Base-by-base conservation (phyloP, 2,113 vertebrate genomes). In the Vireo altiloquus region DNA sequence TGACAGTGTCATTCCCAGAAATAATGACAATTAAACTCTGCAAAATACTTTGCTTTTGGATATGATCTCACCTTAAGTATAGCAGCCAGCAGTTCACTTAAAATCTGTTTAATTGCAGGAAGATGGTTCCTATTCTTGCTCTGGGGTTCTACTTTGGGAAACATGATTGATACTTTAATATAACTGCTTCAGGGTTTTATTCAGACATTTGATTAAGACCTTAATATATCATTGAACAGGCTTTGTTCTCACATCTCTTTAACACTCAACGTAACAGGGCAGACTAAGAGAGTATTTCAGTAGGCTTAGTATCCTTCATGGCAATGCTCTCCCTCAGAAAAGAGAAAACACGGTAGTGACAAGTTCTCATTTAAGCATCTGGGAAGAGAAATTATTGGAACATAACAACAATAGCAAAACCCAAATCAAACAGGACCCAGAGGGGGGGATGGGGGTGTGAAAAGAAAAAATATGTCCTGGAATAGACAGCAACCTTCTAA, bases 401-500 rank as follows among this genome's bases (percentile, higher is more conserved):
- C 59, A 46, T 35, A 86, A 60, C 19, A 80, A 68, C 7, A 60
- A 9, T 23, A 66, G 47, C 18, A 80, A 37, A 31, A 27, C 33
- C 63, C 33, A 46, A 60, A 77, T 33, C 27, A 78, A 69, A 77
- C 37, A 33, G 46, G 54, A 52, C 27, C 31, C 25, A 25, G 27
- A 0, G 0, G 28, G 1, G 52, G 25, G 6, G 6, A 5, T 0
- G 2, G 4, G 8, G 6, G 2, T 31, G 27, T 46, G 30, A 7
- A 60, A 83, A 47, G 30, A 18, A 64, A 68, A 76, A 40, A 52
- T 13, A 46, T 13, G 10, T 76, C 53, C 79, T 82, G n/a, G 61
- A 94, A 79, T 27, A 94, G 44, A 79, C n/a, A 85, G 24, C 10
- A 81, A 19, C 40, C 37, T 75, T 74, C 39, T 64, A 91, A 78